Evolutionary conservation across 2,888 invertebrate species (phyloP).

Genomic region (Cerastis rubricosa): DNA sequence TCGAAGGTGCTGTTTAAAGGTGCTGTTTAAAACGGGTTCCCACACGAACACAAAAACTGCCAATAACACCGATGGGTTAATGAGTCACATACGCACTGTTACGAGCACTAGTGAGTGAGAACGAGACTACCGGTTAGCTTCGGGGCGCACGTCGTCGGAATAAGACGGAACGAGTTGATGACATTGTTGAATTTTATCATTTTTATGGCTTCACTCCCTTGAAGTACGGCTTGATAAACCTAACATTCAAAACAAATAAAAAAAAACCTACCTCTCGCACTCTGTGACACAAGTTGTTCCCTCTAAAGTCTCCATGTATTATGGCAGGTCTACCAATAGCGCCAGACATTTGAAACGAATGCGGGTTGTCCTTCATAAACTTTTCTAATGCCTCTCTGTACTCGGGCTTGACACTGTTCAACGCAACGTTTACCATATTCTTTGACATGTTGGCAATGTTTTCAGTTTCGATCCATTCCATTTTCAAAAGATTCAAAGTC

Average conservation of each 20-base stretch:
- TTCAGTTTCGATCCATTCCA: background rate
- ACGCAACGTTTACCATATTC: conserved; percentile 40
- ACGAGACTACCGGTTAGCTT: too few species aligned
- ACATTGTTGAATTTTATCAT: too few species aligned
- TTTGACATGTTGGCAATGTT: background rate
- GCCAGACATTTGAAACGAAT: background rate
- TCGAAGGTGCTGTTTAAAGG: too few species aligned
- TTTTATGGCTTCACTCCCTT: too few species aligned
- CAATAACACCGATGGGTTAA: too few species aligned
- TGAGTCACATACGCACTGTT: too few species aligned
- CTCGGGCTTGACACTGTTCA: conserved; percentile 62
- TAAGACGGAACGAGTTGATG: too few species aligned
- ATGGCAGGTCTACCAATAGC: background rate
- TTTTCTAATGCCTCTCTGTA: conserved; percentile 64
- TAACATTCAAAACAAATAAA: background rate
- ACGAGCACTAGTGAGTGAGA: too few species aligned
- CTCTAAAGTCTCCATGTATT: conserved; percentile 63
- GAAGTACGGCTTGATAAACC: background rate
- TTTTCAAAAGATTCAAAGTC: background rate
- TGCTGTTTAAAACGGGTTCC: too few species aligned
- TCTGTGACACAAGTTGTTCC: conserved; percentile 72
- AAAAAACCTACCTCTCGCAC: conserved; percentile 52
- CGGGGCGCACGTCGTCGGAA: too few species aligned
- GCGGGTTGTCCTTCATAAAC: conserved; percentile 39
- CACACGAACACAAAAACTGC: too few species aligned